Evolutionary conservation across 2,888 invertebrate species (phyloP).

Genomic region (Belgica antarctica): DNA sequence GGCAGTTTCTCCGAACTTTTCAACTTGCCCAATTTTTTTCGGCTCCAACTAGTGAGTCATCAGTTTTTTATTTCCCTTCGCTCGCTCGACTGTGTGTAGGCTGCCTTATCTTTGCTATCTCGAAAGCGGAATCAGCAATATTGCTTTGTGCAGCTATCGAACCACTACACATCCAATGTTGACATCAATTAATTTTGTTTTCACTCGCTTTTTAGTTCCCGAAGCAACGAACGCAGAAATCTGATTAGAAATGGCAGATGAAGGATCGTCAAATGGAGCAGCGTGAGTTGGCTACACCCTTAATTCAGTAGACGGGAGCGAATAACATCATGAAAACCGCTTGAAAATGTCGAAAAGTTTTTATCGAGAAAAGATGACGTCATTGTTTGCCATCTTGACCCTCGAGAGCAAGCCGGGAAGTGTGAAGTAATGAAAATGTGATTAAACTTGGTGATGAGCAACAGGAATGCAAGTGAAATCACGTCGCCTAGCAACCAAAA

Average conservation of each 20-base stretch:
- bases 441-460: no score
- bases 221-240: neutral
- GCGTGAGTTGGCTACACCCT: slow-evolving; percentile 18
- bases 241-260: slow-evolving; percentile 31
- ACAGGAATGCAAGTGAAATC: no score
- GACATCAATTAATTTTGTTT: neutral
- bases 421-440: no score
- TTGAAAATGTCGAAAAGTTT: neutral
- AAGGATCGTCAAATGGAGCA: slow-evolving; percentile 38
- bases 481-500: no score
- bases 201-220: slow-evolving; percentile 4
- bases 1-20: neutral
- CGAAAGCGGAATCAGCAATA: neutral
- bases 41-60: neutral
- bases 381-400: slow-evolving; percentile 3
- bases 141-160: neutral
- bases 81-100: neutral
- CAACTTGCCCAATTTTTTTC: neutral
- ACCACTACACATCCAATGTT: neutral
- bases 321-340: no score
- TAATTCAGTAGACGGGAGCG: neutral
- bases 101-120: slow-evolving; percentile 22
- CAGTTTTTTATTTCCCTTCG: neutral
- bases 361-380: neutral
- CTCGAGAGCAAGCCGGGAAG: no score